A percentile compares a stretch with the other conserved stretches of the same genome.
These are phyloP conservation scores for Tipula unca DNA, from an alignment of 2,888 invertebrate species.

Conservation along the genomic window DNA sequence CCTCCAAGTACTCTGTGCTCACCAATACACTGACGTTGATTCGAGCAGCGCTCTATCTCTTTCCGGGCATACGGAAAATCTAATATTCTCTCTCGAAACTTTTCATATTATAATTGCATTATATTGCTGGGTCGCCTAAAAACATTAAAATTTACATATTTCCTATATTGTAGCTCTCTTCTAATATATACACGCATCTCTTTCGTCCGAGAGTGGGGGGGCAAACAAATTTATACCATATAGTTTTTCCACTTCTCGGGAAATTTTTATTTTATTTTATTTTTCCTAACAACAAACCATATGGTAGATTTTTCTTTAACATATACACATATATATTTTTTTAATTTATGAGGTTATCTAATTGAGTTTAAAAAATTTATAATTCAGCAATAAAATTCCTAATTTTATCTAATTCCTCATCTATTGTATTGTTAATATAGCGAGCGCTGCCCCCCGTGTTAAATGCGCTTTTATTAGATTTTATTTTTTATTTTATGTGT, in stretches of 20 bases:
- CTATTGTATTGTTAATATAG: background rate
- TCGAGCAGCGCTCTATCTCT: background rate
- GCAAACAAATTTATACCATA: background rate
- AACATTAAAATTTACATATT: background rate
- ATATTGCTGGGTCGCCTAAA: background rate
- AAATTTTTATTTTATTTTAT: background rate
- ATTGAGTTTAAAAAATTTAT: background rate
- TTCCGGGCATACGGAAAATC: background rate
- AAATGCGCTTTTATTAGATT: background rate
- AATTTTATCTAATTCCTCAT: background rate
- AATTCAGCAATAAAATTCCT: background rate
- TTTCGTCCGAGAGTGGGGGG: background rate
- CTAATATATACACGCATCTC: background rate
- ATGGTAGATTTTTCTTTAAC: background rate
- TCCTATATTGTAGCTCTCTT: background rate
- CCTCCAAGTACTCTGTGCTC: background rate
- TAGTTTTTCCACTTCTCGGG: background rate
- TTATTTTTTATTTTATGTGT: background rate
- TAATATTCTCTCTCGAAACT: background rate
- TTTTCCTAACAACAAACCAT: background rate
- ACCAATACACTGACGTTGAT: background rate
- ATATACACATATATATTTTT: too few species aligned
- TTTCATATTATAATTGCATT: background rate
- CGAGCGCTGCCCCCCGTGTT: background rate
- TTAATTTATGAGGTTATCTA: background rate